Base-by-base conservation (phyloP, 2,888 invertebrate genomes). In the Caenorhabditis doughertyi region DNA sequence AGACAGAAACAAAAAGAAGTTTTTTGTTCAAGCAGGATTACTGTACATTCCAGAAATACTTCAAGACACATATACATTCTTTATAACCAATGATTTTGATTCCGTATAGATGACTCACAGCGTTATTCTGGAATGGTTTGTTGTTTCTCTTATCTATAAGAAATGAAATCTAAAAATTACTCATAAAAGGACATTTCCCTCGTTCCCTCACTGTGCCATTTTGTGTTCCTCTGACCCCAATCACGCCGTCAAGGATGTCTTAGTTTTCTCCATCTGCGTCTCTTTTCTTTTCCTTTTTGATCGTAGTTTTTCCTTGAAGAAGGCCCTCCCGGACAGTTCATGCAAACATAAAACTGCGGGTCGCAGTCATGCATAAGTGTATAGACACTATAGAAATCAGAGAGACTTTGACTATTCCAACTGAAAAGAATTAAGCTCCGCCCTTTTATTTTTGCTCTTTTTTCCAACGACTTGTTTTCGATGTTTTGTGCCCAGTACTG, bases 281-380 rank as follows among this genome's bases (percentile, higher is more conserved):
- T 64, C 70, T 55, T 55, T 44, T 55, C 32, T 58, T 51, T 64
- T 55, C n/a, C 35, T 29, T 62, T 35, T 56, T 44, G n/a, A 27
- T n/a, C 18, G 16, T 25, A 39, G 25, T 64, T 55, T 39, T 71
- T 79, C 70, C 64, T 25, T 32, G 70, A 53, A 68, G 51, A 44
- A 60, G 27, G 74, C 29, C 65, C 55, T 53, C 53, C 72, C 47
- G 67, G 67, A 76, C 74, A 74, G 74, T 74, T 74, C 74, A 74
- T 74, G 44, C 74, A 74, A 74, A 74, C 65, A 74, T 51, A 49
- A 73, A 73, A 73, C 39, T 62, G 21, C 62, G 49, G 21, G 29
- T 47, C 53, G 39, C 58, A 39, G 72, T 62, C 72, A 72, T 73
- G 73, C 64, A 73, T 73, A 65, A 65, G 55, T 56, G 55, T 53